These are phyloP conservation scores for Conchocele bisecta DNA, from an alignment of 2,888 invertebrate species.

Conservation along the genomic window DNA sequence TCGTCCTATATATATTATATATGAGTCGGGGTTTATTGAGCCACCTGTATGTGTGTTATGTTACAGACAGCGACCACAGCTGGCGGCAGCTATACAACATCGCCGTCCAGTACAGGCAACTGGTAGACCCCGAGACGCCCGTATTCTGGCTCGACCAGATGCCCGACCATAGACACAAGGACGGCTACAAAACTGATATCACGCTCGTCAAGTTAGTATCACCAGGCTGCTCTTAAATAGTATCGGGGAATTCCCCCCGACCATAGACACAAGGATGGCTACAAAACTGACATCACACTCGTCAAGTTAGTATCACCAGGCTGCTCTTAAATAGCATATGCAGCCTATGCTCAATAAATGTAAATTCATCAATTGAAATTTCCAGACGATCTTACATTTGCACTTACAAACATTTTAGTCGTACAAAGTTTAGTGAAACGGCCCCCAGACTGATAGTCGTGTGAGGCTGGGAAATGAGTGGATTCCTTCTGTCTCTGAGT, in stretches of 20 bases:
- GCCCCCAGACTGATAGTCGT: no score
- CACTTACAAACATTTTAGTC: no score
- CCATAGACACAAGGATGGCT: conserved; percentile 66
- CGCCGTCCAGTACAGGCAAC: conserved; percentile 70
- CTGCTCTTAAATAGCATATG: no score
- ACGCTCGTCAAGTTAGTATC: conserved; percentile 73
- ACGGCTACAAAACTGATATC: conserved; percentile 72
- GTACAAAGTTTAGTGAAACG: no score
- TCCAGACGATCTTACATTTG: no score
- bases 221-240: no score
- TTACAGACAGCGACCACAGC: conserved; percentile 58
- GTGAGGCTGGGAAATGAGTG: no score
- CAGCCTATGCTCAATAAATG: no score
- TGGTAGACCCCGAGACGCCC: conserved; percentile 76
- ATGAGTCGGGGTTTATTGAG: background rate
- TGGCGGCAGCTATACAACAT: conserved; percentile 76
- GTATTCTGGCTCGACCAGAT: conserved; percentile 75
- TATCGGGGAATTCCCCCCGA: no score
- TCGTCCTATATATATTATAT: no score
- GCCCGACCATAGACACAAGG: conserved; percentile 64
- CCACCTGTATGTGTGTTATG: background rate
- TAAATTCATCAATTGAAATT: no score
- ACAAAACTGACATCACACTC: conserved; percentile 72
- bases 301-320: conserved; percentile 73
- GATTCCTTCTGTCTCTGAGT: no score